Base-by-base conservation (phyloP, 1,140 invertebrate species). In the Fopius arisanus region DNA sequence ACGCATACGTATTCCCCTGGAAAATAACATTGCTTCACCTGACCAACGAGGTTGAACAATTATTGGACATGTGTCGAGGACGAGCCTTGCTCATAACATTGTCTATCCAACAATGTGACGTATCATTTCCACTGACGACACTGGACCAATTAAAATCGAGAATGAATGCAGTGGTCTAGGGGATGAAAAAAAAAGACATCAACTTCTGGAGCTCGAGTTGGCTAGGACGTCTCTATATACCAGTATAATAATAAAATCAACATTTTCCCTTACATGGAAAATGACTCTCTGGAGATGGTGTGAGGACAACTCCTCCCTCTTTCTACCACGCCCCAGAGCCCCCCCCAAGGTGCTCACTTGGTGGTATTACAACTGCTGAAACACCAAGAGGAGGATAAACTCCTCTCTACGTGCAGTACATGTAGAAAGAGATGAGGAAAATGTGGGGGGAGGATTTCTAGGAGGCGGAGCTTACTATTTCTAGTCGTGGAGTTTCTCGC, bases 381-480 rank as follows among this genome's bases (percentile, higher is more conserved):
- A 67, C 16, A 23, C 37, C 21, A 23, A 48, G 43, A 70, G 43
- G 29, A 72, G 70, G 70, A 72, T 72, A 72, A 65, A 65, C 4
- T 65, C 54, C 12, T 63, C 12, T 63, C 41, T 59, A 59, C 37
- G 26, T 59, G 5, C 2, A 28, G 19, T 12, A 26, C 41, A 43
- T 28, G 70, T 43, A 37, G 33, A 63, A 40, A 62, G 33, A 54
- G 70, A 41, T 43, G 59, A 65, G 40, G 70, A 62, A 28, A 65
- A 65, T 23, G n/a, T 40, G 19, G 28, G 14, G 54, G 67, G 28
- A 54, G 48, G 37, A 63, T 54, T 68, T 84, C 84, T 84, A 84
- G 84, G 81, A 85, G 85, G 85, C 84, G 84, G 85, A 79, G 85
- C 84, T 76, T 85, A 65, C 82, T 84, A 84, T 85, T 86, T 86